Evolutionary conservation across 2,888 invertebrate species (phyloP).

Genomic region (Tricholauxania praeusta): DNA sequence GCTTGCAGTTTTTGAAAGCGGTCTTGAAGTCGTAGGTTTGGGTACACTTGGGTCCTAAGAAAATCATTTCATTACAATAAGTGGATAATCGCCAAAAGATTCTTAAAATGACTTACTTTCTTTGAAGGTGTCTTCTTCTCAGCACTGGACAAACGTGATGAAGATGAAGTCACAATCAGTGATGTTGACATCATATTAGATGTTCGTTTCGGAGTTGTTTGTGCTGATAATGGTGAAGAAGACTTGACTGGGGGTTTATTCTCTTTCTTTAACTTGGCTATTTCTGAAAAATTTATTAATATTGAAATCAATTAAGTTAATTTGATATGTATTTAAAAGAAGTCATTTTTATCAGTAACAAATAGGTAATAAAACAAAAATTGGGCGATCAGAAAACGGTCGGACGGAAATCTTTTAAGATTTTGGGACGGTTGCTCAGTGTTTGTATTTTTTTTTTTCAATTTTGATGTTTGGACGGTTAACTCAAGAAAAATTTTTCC

Average conservation of each 20-base stretch:
- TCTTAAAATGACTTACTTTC: conserved; percentile 53
- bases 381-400: no score
- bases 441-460: no score
- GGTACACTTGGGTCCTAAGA: conserved; percentile 55
- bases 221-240: conserved; percentile 60
- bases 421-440: no score
- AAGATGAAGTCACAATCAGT: conserved; percentile 61
- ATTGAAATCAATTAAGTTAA: neutral
- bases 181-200: conserved; percentile 65
- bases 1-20: conserved; percentile 52
- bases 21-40: conserved; percentile 57
- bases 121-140: conserved; percentile 64
- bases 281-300: conserved; percentile 50
- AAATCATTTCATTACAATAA: conserved; percentile 3
- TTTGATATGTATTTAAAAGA: no score
- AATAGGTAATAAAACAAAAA: no score
- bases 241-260: conserved; percentile 69
- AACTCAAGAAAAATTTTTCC: no score
- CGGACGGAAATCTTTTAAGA: no score
- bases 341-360: no score
- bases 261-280: conserved; percentile 66
- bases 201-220: conserved; percentile 68
- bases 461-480: no score
- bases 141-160: conserved; percentile 60
- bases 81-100: neutral